Evolutionary conservation across 2,113 vertebrate species (phyloP), one percentile per base, ranked within the genome.

Genomic region (Chionomys nivalis): DNA sequence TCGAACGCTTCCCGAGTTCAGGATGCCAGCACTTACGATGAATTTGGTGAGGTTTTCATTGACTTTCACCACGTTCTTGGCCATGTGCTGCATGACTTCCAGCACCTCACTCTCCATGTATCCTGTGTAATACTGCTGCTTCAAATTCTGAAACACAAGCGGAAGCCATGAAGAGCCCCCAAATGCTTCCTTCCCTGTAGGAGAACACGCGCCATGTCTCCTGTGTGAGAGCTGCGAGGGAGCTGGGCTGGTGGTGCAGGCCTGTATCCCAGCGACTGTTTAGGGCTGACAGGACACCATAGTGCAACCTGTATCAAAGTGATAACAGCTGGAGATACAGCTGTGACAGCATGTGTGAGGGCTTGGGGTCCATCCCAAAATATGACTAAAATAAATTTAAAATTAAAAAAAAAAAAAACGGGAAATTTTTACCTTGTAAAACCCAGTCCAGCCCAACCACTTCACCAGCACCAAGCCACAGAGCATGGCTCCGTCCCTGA

Each of bases 1-100:
- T 16, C 89, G 0, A 0, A 42, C 2, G n/a, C 63, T n/a, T 6
- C n/a, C 73, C 13, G 14, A 13, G 73, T 2, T 49, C 47, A 19
- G 42, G 92, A 28, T 1, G 3, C 3, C 7, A 61, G 68, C 97
- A 98, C 99, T 99, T 98, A 99, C 99, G n/a, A 98, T 97, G 94
- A 99, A 98, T 96, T 99, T 99, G 0, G 98, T 98, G 52, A 98
- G 97, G 9, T 99, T 99, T 21, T 99, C 98, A 0, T 99, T 99
- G 12, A 99, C 98, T 95, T 93, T 98, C 78, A 99, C 98, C 0
- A 99, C 98, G 0, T 99, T 99, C 94, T 99, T 99, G 96, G 99
- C 99, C 94, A 99, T 99, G 68, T 99, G 99, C 96, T 99, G 98
- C 99, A 99, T 99, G 90, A 99, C 96, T 3, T 98, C 94, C 95